Base-by-base conservation (phyloP, 1,140 invertebrate species). In the Nephotettix cincticeps region DNA sequence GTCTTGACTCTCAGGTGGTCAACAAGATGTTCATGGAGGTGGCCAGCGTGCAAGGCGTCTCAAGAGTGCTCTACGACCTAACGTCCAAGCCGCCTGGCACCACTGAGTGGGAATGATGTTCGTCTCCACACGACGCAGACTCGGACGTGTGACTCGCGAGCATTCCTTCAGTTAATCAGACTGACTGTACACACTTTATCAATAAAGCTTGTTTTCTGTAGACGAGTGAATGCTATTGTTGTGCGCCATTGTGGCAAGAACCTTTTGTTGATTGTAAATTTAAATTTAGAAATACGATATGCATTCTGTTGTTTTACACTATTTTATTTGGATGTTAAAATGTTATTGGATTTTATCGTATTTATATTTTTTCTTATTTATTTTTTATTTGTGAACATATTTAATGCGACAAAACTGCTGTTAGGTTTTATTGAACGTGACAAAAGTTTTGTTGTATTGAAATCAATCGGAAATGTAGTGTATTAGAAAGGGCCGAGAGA, bases 81-180 rank as follows among this genome's bases (percentile, higher is more conserved):
- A 99, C 98, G 71, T 89, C 95, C 68, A 99, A 99, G 84, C 98
- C 98, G 58, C 98, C 98, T 4, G 98, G 95, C 70, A 99, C 97
- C 54, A 99, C 97, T 21, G 98, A 99, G 87, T 99, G 97, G 97
- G 98, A 99, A 91, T 99, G 90, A 94, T 70, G 27, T 25, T 25
- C 56, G 47, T 19, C 14, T 13, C 25, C 56, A 61, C 21, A 36
- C 32, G 32, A 36, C 14, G n/a, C n/a, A n/a, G n/a, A n/a, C n/a
- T n/a, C n/a, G n/a, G 32, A 36, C 32, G 32, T 36, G 32, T 36
- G 32, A 36, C 4, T 14, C 32, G 32, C 32, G 4, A 36, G 32
- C 32, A 36, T 36, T 36, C 32, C 32, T 6, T n/a, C n/a, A n/a
- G n/a, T n/a, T n/a, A n/a, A 6, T 9, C 47, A 4, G 47, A 54